phyloP scores from a whole-genome alignment of 2,113 vertebrate species.

The Scophthalmus maximus region DNA sequence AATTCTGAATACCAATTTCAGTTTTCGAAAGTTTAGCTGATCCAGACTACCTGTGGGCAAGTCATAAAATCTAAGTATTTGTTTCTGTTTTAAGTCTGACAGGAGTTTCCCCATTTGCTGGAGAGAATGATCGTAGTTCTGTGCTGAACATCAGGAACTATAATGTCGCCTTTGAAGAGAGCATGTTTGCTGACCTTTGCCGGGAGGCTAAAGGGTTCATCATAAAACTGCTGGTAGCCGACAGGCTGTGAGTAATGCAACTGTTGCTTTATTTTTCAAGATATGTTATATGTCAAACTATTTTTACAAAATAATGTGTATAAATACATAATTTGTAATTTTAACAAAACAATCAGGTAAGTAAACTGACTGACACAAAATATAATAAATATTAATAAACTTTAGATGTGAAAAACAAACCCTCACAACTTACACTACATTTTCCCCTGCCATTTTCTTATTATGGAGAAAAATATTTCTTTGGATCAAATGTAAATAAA shows the following conservation, averaged over 20 bases:
- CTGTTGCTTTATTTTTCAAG: not conserved
- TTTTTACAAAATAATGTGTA: no score
- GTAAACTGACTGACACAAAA: not conserved
- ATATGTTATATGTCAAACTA: not conserved
- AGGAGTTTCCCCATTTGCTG: constrained; percentile 94
- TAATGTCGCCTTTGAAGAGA: constrained; percentile 95
- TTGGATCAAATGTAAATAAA: not conserved
- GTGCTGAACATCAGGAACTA: constrained; percentile 96
- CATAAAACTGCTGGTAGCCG: constrained; percentile 94
- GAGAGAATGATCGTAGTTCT: constrained; percentile 93
- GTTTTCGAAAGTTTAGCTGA: not conserved
- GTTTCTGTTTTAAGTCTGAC: constrained; percentile 85
- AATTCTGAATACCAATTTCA: not conserved
- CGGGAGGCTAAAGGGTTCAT: constrained; percentile 96
- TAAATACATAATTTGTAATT: no score
- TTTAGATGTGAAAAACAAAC: no score
- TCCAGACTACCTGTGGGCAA: not conserved
- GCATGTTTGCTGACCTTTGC: constrained; percentile 91
- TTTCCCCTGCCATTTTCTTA: no score
- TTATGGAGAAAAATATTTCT: not conserved
- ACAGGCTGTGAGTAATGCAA: constrained; percentile 89
- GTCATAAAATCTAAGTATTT: not conserved
- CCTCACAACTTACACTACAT: no score
- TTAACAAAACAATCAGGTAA: no score
- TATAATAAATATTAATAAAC: not conserved